Base-by-base conservation (phyloP, 2,888 invertebrate genomes). In the Drosophila gaucha region DNA sequence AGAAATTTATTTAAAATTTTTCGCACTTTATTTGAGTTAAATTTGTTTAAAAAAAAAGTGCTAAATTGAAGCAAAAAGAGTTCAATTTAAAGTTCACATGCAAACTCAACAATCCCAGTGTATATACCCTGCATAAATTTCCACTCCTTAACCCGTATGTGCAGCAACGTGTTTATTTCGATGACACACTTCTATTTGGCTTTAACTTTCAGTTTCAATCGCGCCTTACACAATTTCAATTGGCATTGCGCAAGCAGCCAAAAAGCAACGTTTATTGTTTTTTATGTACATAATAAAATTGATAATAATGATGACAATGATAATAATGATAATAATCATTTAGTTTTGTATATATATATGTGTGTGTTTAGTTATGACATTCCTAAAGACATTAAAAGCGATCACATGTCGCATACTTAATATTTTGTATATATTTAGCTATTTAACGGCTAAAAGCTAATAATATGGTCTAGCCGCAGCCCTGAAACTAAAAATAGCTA, bases 401-500 rank as follows among this genome's bases (percentile, higher is more conserved):
- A 35, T 67, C 33, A 60, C 86, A 52, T 64, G 72, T 72, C 73
- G 88, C 69, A 88, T 88, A 86, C 84, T 83, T 79, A 76, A 88
- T 82, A 75, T 63, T 62, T 46, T 75, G 58, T 78, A 54, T 49
- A 56, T 58, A 56, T 36, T 47, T 35, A 31, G 64, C 47, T 38
- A 47, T 60, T 20, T 46, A 60, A 31, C 33, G 36, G 24, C 36
- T 26, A 38, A 46, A 36, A 9, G 9, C 20, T 12, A 33, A n/a
- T 41, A 35, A 35, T 28, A 26, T 28, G 33, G 35, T 16, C 20
- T 28, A 35, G 16, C 16, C 28, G 10, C 41, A 22, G 6, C 30
- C 18, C 24, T 38, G 31, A 26, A 38, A 24, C 14, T 6, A 41
- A 10, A 2, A 30, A 60, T 9, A 38, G 12, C 10, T 10, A 20